phyloP scores from a whole-genome alignment of 1,140 invertebrate species.

The Drosophila jambulina region DNA sequence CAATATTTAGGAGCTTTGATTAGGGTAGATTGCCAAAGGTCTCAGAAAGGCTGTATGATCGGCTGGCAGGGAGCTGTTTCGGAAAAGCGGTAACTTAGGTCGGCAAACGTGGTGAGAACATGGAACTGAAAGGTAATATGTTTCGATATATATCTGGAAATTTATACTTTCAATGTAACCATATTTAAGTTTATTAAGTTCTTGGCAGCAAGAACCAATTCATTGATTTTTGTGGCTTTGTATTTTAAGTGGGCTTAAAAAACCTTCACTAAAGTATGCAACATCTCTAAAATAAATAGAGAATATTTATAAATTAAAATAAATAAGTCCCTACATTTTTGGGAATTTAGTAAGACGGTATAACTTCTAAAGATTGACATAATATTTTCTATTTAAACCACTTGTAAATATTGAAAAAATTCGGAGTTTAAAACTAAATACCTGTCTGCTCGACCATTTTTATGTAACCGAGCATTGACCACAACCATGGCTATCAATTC shows the following conservation, averaged over 20 bases:
- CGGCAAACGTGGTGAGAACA: too few relatives aligned
- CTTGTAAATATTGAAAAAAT: not conserved
- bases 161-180: not conserved
- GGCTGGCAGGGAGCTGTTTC: not conserved
- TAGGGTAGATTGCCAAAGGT: conserved; percentile 29
- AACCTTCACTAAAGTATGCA: too few relatives aligned
- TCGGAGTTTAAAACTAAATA: not conserved
- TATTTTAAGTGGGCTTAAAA: not conserved
- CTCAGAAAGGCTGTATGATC: conserved; percentile 17
- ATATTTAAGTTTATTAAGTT: not conserved
- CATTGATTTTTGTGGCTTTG: not conserved
- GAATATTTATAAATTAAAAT: too few relatives aligned
- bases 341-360: too few relatives aligned
- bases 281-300: too few relatives aligned
- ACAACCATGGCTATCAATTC: conserved; percentile 14
- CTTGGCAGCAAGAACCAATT: not conserved
- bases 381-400: too few relatives aligned
- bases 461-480: conserved; percentile 50
- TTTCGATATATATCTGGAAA: not conserved
- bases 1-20: conserved; percentile 42
- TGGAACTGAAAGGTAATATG: not conserved
- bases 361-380: too few relatives aligned
- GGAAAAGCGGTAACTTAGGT: not conserved
- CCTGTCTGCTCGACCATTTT: conserved; percentile 30
- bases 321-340: too few relatives aligned